A percentile compares a stretch with the other conserved stretches of the same genome.
Conservation (phyloP, 1,140 invertebrate genomes). For the Eupristina koningsbergeri region DNA sequence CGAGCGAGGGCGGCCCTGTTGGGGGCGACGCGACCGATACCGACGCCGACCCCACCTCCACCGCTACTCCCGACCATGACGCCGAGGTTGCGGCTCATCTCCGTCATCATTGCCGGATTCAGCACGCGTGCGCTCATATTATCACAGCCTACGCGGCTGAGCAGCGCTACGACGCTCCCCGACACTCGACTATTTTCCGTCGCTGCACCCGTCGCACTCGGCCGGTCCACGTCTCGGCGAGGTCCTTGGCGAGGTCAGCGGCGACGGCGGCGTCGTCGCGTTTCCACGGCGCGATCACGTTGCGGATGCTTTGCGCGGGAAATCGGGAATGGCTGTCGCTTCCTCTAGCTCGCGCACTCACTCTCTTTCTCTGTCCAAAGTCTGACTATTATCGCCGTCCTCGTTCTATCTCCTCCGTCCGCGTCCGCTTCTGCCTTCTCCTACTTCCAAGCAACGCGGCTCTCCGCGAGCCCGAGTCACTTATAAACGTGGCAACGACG, state of each 20-base stretch:
- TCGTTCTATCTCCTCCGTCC: background rate
- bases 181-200: background rate
- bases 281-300: background rate
- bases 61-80: background rate
- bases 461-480: background rate
- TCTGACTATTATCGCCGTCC: background rate
- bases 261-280: no score
- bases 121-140: slow-evolving; percentile 74
- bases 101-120: slow-evolving; percentile 72
- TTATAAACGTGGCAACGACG: slow-evolving; percentile 39
- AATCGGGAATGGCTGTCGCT: background rate
- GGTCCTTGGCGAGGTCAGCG: no score
- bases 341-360: no score
- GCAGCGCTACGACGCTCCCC: background rate
- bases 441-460: background rate
- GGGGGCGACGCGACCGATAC: slow-evolving; percentile 58
- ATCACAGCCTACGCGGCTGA: slow-evolving; percentile 8
- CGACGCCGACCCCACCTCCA: slow-evolving; percentile 1
- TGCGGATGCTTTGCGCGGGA: background rate
- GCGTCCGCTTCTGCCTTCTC: background rate
- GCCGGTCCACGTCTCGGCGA: background rate
- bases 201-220: background rate
- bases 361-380: background rate
- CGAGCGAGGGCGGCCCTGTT: slow-evolving; percentile 66
- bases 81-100: slow-evolving; percentile 67